Percentiles rank a stretch among this genome's conserved stretches.
Conservation (phyloP, 2,113 vertebrate genomes). For the Mus musculus region GRCm39 chr5:63998501-63999000, state of each 20-base stretch:
- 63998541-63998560: fast-evolving
- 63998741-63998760: too few relatives aligned
- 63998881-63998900: conserved; percentile 8
- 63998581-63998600: not conserved
- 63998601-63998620: not conserved
- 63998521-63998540: fast-evolving
- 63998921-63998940: not conserved
- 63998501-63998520: not conserved
- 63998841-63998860: conserved; percentile 16
- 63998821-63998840: not conserved
- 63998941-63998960: not conserved
- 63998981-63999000: not conserved
- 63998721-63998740: too few relatives aligned
- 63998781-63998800: too few relatives aligned
- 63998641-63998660: not conserved
- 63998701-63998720: too few relatives aligned
- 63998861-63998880: conserved; percentile 42
- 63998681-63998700: too few relatives aligned
- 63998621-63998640: not conserved
- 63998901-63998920: not conserved
- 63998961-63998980: not conserved
- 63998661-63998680: too few relatives aligned
- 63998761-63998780: too few relatives aligned
- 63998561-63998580: not conserved
- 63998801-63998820: too few relatives aligned